These are phyloP conservation scores for Byasa hedistus DNA, from an alignment of 2,888 invertebrate genomes.

Conservation along the genomic window DNA sequence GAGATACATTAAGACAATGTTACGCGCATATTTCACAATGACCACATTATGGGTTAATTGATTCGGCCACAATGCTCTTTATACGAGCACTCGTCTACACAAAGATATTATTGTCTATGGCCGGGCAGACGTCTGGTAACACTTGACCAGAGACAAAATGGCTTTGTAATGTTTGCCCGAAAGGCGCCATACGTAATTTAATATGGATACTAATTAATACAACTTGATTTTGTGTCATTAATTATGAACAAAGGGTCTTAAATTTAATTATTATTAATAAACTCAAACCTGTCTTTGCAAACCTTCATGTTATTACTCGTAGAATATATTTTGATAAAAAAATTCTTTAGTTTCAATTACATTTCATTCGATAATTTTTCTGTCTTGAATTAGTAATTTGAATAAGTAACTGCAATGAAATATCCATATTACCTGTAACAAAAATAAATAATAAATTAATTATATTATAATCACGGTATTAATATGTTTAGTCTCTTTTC, in stretches of 20 bases:
- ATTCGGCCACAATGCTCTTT: conserved; percentile 75
- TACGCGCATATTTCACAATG: conserved; percentile 71
- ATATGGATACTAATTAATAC: conserved; percentile 54
- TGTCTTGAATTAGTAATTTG: not conserved
- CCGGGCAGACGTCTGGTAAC: conserved; percentile 74
- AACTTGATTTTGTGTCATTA: conserved; percentile 45
- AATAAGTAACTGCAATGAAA: too few relatives aligned
- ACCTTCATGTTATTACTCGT: not conserved
- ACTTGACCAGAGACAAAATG: conserved; percentile 79
- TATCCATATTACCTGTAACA: not conserved
- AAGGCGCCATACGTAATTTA: conserved; percentile 76
- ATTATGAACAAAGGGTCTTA: conserved; percentile 29
- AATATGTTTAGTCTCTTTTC: too few relatives aligned
- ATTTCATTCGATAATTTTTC: not conserved
- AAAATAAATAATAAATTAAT: not conserved
- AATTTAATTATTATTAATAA: not conserved
- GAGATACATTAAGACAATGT: conserved; percentile 78
- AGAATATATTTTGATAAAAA: not conserved
- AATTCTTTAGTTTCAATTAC: not conserved
- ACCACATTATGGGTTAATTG: conserved; percentile 76
- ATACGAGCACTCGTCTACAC: conserved; percentile 60
- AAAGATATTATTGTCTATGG: conserved; percentile 76
- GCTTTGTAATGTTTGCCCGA: conserved; percentile 70
- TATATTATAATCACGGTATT: not conserved
- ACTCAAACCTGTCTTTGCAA: not conserved